Evolutionary conservation across 2,113 vertebrate species (phyloP).

Genomic region (Saccopteryx leptura): DNA sequence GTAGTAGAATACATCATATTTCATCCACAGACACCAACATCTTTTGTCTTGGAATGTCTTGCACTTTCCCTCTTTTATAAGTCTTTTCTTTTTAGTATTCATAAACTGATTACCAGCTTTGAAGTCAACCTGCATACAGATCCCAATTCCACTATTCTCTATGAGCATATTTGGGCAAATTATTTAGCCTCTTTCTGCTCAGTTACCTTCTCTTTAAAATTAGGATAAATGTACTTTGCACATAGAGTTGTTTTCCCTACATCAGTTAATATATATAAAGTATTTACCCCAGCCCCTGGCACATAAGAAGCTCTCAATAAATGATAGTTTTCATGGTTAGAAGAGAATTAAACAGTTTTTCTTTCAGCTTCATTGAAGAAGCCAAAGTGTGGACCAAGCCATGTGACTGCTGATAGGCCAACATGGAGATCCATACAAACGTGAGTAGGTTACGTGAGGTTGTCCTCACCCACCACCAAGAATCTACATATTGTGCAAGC

Average conservation of each 20-base stretch:
- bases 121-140: neutral
- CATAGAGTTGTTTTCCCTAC: neutral
- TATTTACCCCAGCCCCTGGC: neutral
- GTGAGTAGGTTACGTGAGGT: neutral
- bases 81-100: neutral
- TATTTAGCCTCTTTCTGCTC: neutral
- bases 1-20: neutral
- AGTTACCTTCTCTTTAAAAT: slow-evolving; percentile 5
- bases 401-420: neutral
- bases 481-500: neutral
- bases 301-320: neutral
- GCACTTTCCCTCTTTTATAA: neutral
- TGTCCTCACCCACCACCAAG: neutral
- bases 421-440: neutral
- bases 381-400: neutral
- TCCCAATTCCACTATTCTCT: neutral
- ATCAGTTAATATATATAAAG: neutral
- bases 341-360: neutral
- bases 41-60: neutral
- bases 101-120: neutral
- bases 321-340: neutral
- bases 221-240: neutral
- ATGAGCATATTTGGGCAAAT: neutral
- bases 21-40: neutral
- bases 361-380: neutral